phyloP scores from a whole-genome alignment of 2,888 invertebrate genomes.

The Epicampocera succincta region DNA sequence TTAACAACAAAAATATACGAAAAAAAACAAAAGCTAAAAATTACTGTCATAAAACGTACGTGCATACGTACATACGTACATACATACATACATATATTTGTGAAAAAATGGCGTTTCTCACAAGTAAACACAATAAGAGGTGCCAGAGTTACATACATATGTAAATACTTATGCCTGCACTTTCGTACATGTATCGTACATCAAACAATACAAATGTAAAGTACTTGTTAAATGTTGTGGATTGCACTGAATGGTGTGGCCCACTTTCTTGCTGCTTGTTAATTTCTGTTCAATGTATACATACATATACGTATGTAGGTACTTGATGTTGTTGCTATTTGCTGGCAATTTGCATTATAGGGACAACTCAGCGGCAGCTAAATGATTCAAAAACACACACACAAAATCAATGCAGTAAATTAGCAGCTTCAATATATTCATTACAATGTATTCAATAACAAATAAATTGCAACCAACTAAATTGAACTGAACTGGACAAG shows the following conservation, averaged over 20 bases:
- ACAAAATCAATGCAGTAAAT: constrained; percentile 59
- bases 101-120: constrained; percentile 49
- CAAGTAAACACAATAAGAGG: constrained; percentile 51
- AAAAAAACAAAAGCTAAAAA: constrained; percentile 4
- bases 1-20: neutral
- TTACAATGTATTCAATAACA: constrained; percentile 34
- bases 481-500: constrained; percentile 4
- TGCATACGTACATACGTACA: neutral
- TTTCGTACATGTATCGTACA: neutral
- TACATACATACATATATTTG: neutral
- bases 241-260: constrained; percentile 54
- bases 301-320: no score
- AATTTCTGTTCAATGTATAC: constrained; percentile 40
- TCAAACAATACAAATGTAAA: constrained; percentile 24
- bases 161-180: neutral
- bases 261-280: constrained; percentile 62
- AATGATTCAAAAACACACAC: constrained; percentile 6
- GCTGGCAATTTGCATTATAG: constrained; percentile 43
- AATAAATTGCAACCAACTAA: constrained; percentile 27
- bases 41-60: constrained; percentile 1
- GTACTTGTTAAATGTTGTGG: constrained; percentile 54
- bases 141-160: constrained; percentile 28
- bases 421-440: constrained; percentile 57
- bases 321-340: constrained; percentile 33
- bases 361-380: constrained; percentile 49